Conservation (phyloP, 2,113 vertebrate genomes). For the Vimba vimba region DNA sequence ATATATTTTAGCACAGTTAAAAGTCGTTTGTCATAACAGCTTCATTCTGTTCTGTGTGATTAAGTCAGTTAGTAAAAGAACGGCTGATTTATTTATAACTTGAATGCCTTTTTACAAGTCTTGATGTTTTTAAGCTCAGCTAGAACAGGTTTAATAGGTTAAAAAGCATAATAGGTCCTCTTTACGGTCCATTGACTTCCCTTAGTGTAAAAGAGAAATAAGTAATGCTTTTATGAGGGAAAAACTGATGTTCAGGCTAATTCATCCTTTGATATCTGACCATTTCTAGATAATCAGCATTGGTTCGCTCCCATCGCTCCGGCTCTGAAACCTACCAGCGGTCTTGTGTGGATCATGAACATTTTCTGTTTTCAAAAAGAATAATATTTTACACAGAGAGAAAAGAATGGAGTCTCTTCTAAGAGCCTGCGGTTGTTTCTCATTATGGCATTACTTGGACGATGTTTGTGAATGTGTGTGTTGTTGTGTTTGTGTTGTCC, state of each 20-base stretch:
- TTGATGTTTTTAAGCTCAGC: no score
- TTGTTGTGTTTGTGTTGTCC: conserved; percentile 52
- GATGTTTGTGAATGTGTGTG: conserved; percentile 13
- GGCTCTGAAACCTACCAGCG: neutral
- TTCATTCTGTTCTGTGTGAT: no score
- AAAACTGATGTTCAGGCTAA: neutral
- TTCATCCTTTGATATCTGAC: neutral
- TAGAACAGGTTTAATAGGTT: no score
- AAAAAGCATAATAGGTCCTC: no score
- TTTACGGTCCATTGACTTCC: neutral
- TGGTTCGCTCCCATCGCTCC: no score
- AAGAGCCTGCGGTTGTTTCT: no score
- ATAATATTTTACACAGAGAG: neutral
- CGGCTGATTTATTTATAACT: no score
- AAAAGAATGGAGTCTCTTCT: neutral
- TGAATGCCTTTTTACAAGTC: no score
- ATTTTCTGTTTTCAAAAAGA: conserved; percentile 33
- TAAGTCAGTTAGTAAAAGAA: no score
- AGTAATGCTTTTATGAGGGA: neutral
- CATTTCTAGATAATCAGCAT: neutral
- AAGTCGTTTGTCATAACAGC: no score
- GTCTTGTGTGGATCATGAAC: neutral
- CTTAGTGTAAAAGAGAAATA: neutral
- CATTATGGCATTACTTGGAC: no score
- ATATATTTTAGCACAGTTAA: no score